Evolutionary conservation across 2,888 invertebrate genomes (phyloP).

Genomic region (Troides helena): DNA sequence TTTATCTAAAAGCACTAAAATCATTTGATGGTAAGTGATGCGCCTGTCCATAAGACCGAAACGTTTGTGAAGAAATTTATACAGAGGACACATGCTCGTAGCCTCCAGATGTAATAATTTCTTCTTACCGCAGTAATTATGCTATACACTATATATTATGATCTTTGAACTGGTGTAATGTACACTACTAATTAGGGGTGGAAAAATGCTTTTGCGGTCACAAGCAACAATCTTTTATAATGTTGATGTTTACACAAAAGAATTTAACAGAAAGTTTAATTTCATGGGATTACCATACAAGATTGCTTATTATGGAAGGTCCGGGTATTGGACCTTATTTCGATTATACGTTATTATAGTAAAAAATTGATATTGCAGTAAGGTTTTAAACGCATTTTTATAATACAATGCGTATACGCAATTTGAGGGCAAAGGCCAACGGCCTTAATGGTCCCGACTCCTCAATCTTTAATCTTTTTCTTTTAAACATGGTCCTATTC

Average conservation of each 20-base stretch:
- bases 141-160: too few species aligned
- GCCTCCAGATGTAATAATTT: too few species aligned
- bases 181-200: too few species aligned
- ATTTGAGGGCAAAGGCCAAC: conserved; percentile 22
- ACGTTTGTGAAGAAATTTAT: too few species aligned
- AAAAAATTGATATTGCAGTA: conserved; percentile 3
- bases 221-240: background rate
- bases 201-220: too few species aligned
- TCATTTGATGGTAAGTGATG: too few species aligned
- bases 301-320: conserved; percentile 13
- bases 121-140: too few species aligned
- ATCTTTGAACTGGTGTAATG: too few species aligned
- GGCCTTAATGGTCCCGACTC: conserved; percentile 15
- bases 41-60: too few species aligned
- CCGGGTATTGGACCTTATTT: conserved; percentile 8
- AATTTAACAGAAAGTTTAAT: conserved; percentile 4
- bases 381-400: conserved; percentile 22
- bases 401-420: conserved; percentile 14
- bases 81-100: too few species aligned
- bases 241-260: background rate
- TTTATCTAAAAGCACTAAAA: too few species aligned
- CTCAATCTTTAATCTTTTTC: conserved; percentile 14
- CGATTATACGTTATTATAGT: conserved; percentile 19
- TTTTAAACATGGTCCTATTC: conserved; percentile 13
- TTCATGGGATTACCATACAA: conserved; percentile 1